Evolutionary conservation across 1,140 invertebrate genomes (phyloP), one percentile per base, ranked within the genome.

Genomic region (Gryon sp.): DNA sequence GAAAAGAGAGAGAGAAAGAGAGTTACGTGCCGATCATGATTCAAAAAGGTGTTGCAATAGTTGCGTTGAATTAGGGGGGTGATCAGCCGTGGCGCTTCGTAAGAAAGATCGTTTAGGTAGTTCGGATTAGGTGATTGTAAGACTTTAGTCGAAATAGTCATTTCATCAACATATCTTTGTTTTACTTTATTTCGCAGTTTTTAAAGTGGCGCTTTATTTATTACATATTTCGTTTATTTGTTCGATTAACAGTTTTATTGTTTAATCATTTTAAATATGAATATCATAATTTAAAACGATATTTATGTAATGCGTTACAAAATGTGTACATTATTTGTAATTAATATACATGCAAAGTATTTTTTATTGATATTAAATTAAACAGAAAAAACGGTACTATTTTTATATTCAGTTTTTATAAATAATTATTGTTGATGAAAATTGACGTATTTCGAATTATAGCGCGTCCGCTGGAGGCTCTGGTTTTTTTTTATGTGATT

Each of bases 21-120:
- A 68, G 8, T 41, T 68, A 48, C 20, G 30, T 59, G 65, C 53
- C 41, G 53, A 69, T 41, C 26, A 52, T 43, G 53, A 11, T 59
- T 68, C 50, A 14, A 57, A 24, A 50, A 11, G 32, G 41, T 57
- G 15, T 57, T 50, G 43, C 63, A 68, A 68, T 68, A 68, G 43
- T 57, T 50, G 32, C 32, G 53, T 69, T 69, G 36, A 69, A 69
- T 69, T 69, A 60, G 34, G 53, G 53, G 65, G 65, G 8, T 48
- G 52, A 57, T 57, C 32, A 68, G 18, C n/a, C 40, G 30, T 68
- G 52, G 52, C 59, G 43, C 52, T 68, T 9, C 19, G 18, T 43
- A 36, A 20, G 41, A 62, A 8, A 34, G 1, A 34, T 52, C 36
- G 11, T 63, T 63, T 50, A 50, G 3, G 24, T 26, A 20, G 2